phyloP scores from a whole-genome alignment of 2,797 vertebrate genomes.

The Ptychadena robeensis region DNA sequence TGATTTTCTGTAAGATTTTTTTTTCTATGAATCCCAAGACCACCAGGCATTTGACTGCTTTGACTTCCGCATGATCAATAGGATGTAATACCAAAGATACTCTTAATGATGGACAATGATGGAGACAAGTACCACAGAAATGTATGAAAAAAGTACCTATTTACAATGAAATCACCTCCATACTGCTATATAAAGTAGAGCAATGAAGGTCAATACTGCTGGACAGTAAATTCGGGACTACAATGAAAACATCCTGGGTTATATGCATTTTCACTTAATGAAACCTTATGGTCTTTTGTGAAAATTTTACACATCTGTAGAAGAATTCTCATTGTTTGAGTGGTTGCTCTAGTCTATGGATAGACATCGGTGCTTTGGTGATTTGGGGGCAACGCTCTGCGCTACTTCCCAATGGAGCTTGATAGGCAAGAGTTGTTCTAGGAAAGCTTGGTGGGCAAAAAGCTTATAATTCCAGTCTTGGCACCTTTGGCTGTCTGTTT shows the following conservation, averaged over 20 bases:
- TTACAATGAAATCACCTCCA: slow-evolving; percentile 87
- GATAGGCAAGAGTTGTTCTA: slow-evolving; percentile 61
- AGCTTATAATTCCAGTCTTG: slow-evolving; percentile 46
- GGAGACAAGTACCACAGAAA: slow-evolving; percentile 89
- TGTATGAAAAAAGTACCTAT: slow-evolving; percentile 88
- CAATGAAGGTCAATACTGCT: slow-evolving; percentile 80
- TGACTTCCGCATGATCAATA: slow-evolving; percentile 71
- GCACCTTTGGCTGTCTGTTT: slow-evolving; percentile 66
- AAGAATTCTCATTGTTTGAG: slow-evolving; percentile 36
- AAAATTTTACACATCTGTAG: slow-evolving; percentile 59
- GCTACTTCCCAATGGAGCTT: slow-evolving; percentile 57
- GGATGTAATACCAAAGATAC: slow-evolving; percentile 89
- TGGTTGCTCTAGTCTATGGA: slow-evolving; percentile 52
- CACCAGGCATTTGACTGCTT: slow-evolving; percentile 72
- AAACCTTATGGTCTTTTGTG: slow-evolving; percentile 64
- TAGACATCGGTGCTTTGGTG: slow-evolving; percentile 52
- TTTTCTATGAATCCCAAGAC: slow-evolving; percentile 66
- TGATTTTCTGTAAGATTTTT: slow-evolving; percentile 69
- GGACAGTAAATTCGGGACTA: slow-evolving; percentile 75
- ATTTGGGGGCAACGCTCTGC: slow-evolving; percentile 59
- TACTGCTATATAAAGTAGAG: slow-evolving; percentile 79
- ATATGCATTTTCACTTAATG: slow-evolving; percentile 77
- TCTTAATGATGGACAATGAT: slow-evolving; percentile 80
- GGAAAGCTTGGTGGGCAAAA: slow-evolving; percentile 27
- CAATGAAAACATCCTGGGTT: slow-evolving; percentile 73